Evolutionary conservation across 1,140 invertebrate species (phyloP), one percentile per base, ranked within the genome.

Genomic region (Sitodiplosis mosellana): DNA sequence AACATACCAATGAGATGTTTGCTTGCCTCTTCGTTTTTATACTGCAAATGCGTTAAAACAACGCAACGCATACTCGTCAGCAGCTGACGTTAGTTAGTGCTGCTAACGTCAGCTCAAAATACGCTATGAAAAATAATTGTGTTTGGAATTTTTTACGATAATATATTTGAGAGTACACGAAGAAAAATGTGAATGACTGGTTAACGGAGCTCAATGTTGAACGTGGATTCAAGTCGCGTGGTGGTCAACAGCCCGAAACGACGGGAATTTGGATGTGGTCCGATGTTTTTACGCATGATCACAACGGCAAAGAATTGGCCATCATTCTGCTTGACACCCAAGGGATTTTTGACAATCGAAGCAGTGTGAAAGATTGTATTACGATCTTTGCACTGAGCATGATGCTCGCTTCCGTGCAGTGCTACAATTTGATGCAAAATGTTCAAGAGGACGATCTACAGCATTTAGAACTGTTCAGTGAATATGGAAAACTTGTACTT

Each of bases 251-350:
- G 61, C 67, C 91, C 45, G 86, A 96, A 58, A 97, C 92, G 11
- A 95, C 91, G 1, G 93, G 92, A 11, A 92, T 97, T 47, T 68
- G 95, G 6, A 77, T 96, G 66, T 98, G 93, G 93, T 93, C 87
- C 12, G 81, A 95, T 68, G 81, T 91, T 12, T 96, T 92, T 62
- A 70, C 85, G 46, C 76, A 85, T 17, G 82, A 78, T 41, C 68
- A 85, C 12, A 66, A 71, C 1, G 83, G 83, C 14, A 81, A 87
- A 58, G 81, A 87, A 65, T 76, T 92, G 22, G 90, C 83, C 40
- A 78, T 96, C 17, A 73, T 96, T 49, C 67, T 98, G 40, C 80
- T 97, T 76, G 94, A 97, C 62, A 98, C 94, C 10, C 94, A 98
- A 70, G 94, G 94, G 46, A 84, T 92, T 7, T 98, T 97, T 69